These are phyloP conservation scores for Scomber scombrus DNA, from an alignment of 2,113 vertebrate species.

Conservation along the genomic window DNA sequence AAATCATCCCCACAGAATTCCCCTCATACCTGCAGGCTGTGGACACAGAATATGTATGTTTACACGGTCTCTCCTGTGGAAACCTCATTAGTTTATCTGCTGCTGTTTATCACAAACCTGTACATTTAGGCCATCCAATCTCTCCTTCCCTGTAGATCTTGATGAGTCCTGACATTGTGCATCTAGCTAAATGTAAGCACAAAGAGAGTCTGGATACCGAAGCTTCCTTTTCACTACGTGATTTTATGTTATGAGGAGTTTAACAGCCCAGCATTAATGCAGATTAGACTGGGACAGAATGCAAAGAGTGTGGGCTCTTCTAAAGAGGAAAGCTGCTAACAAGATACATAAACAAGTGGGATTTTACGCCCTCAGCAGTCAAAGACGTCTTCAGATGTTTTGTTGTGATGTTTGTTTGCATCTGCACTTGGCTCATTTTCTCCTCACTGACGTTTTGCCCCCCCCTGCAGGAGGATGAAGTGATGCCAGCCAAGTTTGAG, in stretches of 20 bases:
- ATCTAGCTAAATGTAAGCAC: conserved; percentile 51
- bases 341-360: conserved; percentile 22
- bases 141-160: conserved; percentile 50
- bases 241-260: conserved; percentile 58
- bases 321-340: conserved; percentile 20
- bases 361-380: background rate
- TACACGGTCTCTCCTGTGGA: conserved; percentile 49
- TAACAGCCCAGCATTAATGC: conserved; percentile 59
- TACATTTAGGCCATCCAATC: conserved; percentile 63
- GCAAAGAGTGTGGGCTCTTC: conserved; percentile 43
- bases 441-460: background rate
- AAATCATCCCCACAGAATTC: conserved; percentile 60
- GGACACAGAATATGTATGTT: conserved; percentile 51
- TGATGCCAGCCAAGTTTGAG: conserved; percentile 93
- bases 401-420: background rate
- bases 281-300: conserved; percentile 59
- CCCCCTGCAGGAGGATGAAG: conserved; percentile 80
- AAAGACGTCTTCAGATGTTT: background rate
- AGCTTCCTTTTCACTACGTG: conserved; percentile 46
- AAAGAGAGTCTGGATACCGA: conserved; percentile 30
- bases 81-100: conserved; percentile 66
- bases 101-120: conserved; percentile 41
- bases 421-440: background rate
- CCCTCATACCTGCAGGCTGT: conserved; percentile 61
- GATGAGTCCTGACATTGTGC: conserved; percentile 67